Evolutionary conservation across 2,113 vertebrate species (phyloP), one percentile per base, ranked within the genome.

Genomic region (Mionectes macconnelli): DNA sequence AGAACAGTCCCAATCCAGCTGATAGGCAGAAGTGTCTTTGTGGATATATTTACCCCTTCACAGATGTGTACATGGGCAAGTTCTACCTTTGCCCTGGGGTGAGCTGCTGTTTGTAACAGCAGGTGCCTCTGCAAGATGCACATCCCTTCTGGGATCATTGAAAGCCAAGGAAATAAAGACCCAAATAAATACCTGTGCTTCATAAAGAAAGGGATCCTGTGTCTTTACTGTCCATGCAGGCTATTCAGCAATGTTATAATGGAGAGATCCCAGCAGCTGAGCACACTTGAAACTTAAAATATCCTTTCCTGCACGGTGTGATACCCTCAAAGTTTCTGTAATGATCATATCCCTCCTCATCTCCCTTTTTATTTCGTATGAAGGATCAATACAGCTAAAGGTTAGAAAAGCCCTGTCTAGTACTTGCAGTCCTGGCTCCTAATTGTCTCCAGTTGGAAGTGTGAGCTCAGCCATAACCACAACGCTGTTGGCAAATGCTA

Each of bases 381-480:
- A 83, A 90, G 53, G 22, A 70, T 74, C 75, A 70, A 56, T 70
- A 64, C 19, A 88, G 68, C 23, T 81, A 75, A 93, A 88, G 79
- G 68, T 96, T 56, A 81, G 75, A 90, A 95, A 95, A 90, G n/a
- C 79, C 90, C 79, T 0, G 0, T 70, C 80, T 94, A 75, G 27
- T 92, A 47, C 52, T 75, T 84, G 79, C 47, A 68, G 1, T 94
- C 35, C 72, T 81, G 56, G 67, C 63, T 90, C 55, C 30, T 50
- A 9, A 9, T 42, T 80, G 73, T 78, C 82, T 92, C 40, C 76
- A 56, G 62, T 8, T 84, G 74, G 72, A 95, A 73, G 28, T 15
- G 44, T 49, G 60, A 95, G 78, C 74, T 89, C 37, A 94, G 84
- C 50, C 44, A 5, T 66, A 95, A 69, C 84, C 59, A 87, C 45